Base-by-base conservation (phyloP, 2,113 vertebrate genomes). In the Cryptomyrus ogoouensis region DNA sequence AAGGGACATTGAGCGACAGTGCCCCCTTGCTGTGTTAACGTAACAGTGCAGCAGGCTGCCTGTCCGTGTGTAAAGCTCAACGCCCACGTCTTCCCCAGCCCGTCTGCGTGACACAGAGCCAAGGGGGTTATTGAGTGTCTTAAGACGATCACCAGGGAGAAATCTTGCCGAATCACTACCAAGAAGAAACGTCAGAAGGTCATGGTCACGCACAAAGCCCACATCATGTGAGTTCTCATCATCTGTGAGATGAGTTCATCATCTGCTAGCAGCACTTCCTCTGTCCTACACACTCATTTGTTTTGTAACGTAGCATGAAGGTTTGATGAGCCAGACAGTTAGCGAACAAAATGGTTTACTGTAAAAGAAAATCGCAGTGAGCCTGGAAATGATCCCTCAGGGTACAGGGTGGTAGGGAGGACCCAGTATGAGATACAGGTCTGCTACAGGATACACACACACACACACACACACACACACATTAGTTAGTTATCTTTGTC, bases 171-270 rank as follows among this genome's bases (percentile, higher is more conserved):
- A 90, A 99, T 99, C 0, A 98, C 98, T 94, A 99, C 98, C 88
- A 98, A 99, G 91, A 98, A 98, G 80, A 97, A 97, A 0, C 95
- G 98, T 46, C 93, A 89, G 91, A 99, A 98, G 94, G 98, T 99
- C 46, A 99, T 97, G 0, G 98, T 98, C 0, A 98, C 99, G 70
- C 98, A 99, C 95, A 99, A 99, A 91, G 98, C 98, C 93, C 99
- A 99, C 93, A 99, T 99, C 91, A 99, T 99, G 98, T 99, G 92
- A 97, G 98, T 24, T 46, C 19, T 8, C 15, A 53, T 53, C 52
- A 53, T 53, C 3, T 53, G 52, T 19, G 52, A 53, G 15, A 53
- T 53, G 17, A 53, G 52, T 53, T 53, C 93, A 99, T 99, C 91
- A 99, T 99, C 98, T 66, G 62, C n/a, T 3, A 27, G 62, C n/a